Evolutionary conservation across 1,140 invertebrate species (phyloP).

Genomic region (Pseudoatta argentina): DNA sequence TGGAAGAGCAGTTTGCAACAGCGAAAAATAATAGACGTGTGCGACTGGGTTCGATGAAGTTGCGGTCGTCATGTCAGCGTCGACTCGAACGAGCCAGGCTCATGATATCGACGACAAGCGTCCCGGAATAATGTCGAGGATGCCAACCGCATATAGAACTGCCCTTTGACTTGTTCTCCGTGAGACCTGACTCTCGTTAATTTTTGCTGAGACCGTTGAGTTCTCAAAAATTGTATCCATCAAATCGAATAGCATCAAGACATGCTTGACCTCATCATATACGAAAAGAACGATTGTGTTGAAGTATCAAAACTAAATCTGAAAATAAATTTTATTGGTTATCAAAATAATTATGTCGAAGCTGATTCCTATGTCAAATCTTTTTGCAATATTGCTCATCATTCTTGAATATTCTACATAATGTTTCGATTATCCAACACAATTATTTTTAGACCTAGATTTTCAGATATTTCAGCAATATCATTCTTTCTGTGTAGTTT

Average conservation of each 20-base stretch:
- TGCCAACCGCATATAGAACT: not conserved
- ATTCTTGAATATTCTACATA: too few species aligned
- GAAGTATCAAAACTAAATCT: too few species aligned
- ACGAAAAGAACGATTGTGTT: too few species aligned
- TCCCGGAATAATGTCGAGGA: conserved; percentile 6
- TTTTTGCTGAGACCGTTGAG: not conserved
- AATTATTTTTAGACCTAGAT: too few species aligned
- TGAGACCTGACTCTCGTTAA: not conserved
- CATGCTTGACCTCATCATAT: not conserved
- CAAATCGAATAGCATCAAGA: not conserved
- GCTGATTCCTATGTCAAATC: too few species aligned
- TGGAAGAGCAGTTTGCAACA: conserved; percentile 28
- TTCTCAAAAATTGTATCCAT: not conserved
- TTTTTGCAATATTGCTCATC: too few species aligned
- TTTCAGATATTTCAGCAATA: too few species aligned
- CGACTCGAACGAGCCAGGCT: not conserved
- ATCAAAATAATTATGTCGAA: too few species aligned
- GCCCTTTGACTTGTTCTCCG: not conserved
- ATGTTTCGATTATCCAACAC: too few species aligned
- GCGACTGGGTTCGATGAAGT: conserved; percentile 32
- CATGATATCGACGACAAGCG: conserved; percentile 32
- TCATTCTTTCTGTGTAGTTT: not conserved
- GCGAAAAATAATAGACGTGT: conserved; percentile 50
- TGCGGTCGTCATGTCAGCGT: conserved; percentile 42
- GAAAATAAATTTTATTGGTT: too few species aligned